These are phyloP conservation scores for Tursiops truncatus DNA, from an alignment of 2,113 vertebrate species.

Conservation along the genomic window DNA sequence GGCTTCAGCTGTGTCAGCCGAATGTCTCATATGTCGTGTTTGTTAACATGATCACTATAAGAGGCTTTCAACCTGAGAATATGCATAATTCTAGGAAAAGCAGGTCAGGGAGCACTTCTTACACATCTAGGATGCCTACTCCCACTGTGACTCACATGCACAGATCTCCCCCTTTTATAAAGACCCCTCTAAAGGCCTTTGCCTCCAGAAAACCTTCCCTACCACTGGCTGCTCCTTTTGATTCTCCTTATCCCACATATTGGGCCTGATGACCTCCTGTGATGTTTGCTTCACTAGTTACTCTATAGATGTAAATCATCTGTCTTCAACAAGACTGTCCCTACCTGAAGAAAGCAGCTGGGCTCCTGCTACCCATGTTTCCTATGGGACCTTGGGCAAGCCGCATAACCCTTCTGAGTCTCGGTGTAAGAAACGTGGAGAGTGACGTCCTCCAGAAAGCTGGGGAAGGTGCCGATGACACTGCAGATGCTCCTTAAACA, in stretches of 20 bases:
- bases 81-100: neutral
- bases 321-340: neutral
- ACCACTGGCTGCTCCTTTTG: rapidly evolving
- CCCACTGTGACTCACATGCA: rapidly evolving
- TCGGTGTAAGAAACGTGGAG: neutral
- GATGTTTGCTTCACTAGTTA: neutral
- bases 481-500: neutral
- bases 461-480: neutral
- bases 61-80: neutral
- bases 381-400: neutral
- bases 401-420: neutral
- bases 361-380: neutral
- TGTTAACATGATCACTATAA: too few species aligned
- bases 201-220: neutral
- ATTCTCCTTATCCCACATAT: neutral
- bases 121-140: neutral
- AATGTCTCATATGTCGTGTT: neutral
- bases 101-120: neutral
- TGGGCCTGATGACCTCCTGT: neutral
- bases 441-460: rapidly evolving
- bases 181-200: neutral
- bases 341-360: neutral
- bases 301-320: neutral
- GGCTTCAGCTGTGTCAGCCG: neutral
- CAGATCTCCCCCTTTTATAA: neutral